Base-by-base conservation (phyloP, 2,113 vertebrate genomes). In the Empidonax alnorum region DNA sequence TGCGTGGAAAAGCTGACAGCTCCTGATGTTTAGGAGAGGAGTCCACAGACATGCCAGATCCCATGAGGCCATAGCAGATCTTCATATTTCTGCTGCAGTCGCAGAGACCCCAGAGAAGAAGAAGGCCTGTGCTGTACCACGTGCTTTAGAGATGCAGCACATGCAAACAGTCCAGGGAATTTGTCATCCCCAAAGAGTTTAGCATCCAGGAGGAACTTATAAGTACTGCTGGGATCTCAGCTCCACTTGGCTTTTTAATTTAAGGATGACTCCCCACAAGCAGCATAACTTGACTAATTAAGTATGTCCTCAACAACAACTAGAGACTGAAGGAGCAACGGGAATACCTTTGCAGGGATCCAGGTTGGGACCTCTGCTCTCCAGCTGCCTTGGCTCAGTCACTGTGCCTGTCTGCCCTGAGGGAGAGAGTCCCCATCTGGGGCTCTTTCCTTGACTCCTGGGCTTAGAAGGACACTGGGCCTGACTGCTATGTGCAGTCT, bases 401-500 rank as follows among this genome's bases (percentile, higher is more conserved):
- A 0, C 41, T 3, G 0, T 22, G 49, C 35, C 49, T 46, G 28
- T 56, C n/a, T 27, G 7, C 11, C 30, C 18, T 0, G 0, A 69
- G 50, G 55, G 1, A 68, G 30, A 49, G 24, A 72, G 37, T 47
- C 9, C 7, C 11, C 19, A 31, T 13, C 27, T 49, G 37, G 22
- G n/a, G 44, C 20, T 61, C 15, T 82, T 14, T 56, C 67, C 16
- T 3, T 56, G 59, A 55, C 35, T 37, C 30, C 16, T 35, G 31
- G 59, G 7, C n/a, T 62, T 5, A 3, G n/a, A 23, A 66, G 42
- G 56, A 85, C 12, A 3, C 62, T 66, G n/a, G 78, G 47, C 23
- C 52, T 94, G 66, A 31, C 31, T 50, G 62, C 67, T 0, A 0
- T 8, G 15, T 0, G 0, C 55, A 90, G 69, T 9, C 11, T 82